A percentile compares a stretch with the other conserved stretches of the same genome.
These are phyloP conservation scores for Murina feae DNA, from an alignment of 2,113 vertebrate species.

Conservation along the genomic window DNA sequence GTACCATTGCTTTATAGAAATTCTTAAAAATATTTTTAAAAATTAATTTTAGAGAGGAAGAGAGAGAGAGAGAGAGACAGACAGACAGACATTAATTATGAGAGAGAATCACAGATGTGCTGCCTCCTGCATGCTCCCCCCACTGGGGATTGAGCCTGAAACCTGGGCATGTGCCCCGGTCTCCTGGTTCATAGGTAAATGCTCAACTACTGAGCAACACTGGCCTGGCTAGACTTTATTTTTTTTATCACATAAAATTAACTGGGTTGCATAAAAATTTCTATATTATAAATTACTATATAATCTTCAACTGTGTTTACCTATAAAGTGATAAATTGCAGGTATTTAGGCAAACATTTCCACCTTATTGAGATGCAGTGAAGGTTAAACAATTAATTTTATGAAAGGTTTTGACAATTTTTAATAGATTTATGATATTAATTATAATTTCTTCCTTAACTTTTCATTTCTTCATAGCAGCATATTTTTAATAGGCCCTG, in stretches of 20 bases:
- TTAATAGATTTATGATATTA: constrained; percentile 7
- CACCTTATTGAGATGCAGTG: not conserved
- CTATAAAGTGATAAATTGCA: not conserved
- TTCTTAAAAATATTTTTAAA: not conserved
- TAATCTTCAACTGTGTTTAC: not conserved
- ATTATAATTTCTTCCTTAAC: not conserved
- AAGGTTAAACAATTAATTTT: constrained; percentile 35
- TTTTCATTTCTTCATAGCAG: not conserved
- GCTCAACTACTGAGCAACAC: too few relatives aligned
- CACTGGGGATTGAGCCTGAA: too few relatives aligned
- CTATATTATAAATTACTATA: not conserved
- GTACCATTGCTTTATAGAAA: not conserved
- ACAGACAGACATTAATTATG: too few relatives aligned
- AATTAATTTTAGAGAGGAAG: not conserved
- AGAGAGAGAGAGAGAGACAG: too few relatives aligned
- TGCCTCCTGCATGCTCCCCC: too few relatives aligned
- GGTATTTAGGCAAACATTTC: constrained; percentile 17
- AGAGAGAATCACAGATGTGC: too few relatives aligned
- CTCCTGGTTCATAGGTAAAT: too few relatives aligned
- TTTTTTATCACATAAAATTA: not conserved
- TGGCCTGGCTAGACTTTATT: too few relatives aligned
- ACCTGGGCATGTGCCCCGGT: too few relatives aligned
- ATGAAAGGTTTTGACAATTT: constrained; percentile 5
- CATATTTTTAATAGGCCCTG: not conserved
- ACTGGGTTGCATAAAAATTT: not conserved